phyloP scores from a whole-genome alignment of 2,888 invertebrate species.

The Listrodromus nycthemerus region DNA sequence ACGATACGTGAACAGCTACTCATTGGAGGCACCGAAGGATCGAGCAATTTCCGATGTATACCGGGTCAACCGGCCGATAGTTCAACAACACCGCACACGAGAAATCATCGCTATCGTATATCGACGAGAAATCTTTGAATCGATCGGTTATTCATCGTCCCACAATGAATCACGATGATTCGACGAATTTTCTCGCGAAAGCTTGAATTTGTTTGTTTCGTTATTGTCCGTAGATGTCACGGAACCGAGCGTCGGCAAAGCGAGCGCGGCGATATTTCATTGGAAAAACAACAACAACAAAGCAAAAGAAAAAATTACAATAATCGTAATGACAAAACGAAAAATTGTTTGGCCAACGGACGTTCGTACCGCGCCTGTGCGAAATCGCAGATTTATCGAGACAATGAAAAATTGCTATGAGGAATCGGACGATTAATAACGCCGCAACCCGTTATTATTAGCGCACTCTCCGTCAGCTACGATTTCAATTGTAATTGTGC shows the following conservation, averaged over 20 bases:
- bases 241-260: too few relatives aligned
- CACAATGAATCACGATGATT: neutral
- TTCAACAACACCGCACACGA: slow-evolving; percentile 1
- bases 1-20: slow-evolving; percentile 1
- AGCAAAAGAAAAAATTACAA: neutral
- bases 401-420: slow-evolving; percentile 7
- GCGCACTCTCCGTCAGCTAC: neutral
- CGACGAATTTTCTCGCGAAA: too few relatives aligned
- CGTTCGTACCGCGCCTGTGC: neutral
- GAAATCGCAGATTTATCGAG: neutral
- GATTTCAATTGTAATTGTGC: slow-evolving; percentile 5
- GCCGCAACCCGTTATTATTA: slow-evolving; percentile 19
- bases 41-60: neutral
- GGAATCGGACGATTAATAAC: slow-evolving; percentile 13
- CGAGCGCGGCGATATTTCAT: too few relatives aligned
- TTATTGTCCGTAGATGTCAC: neutral
- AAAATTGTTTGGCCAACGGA: neutral
- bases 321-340: neutral
- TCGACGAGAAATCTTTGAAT: neutral
- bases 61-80: slow-evolving; percentile 19
- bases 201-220: neutral
- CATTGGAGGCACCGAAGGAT: neutral
- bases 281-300: too few relatives aligned
- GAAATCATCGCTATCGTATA: neutral
- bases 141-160: neutral